Base-by-base conservation (phyloP, 2,888 invertebrate species). In the Tribolium freemani region DNA sequence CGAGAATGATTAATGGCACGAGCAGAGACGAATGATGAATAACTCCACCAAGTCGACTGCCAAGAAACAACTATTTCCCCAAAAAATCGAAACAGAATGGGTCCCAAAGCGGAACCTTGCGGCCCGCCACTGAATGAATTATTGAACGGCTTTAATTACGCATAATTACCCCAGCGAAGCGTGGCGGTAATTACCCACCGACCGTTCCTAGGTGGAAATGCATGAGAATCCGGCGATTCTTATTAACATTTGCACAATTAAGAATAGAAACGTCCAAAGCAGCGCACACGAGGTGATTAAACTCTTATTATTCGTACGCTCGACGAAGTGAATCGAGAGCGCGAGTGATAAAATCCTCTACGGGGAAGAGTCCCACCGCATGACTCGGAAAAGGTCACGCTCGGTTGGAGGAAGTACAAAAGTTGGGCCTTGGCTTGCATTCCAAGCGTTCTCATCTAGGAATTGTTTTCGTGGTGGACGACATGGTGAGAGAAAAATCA, bases 141-240 rank as follows among this genome's bases (percentile, higher is more conserved):
- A 66, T 71, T 71, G 67, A 71, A 67, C 44, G 57, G 11, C 31
- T 64, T 67, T 71, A 71, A 71, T 71, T 71, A 63, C 58, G 66
- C 61, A 53, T 66, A 71, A 66, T 71, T 67, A 60, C 53, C 66
- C 46, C 71, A 67, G n/a, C 67, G 54, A 50, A 71, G 71, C 71
- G 71, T 71, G 30, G 30, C 51, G 56, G 64, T 67, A 67, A 67
- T 67, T 67, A 31, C 21, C 63, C 1, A 16, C 16, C n/a, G n/a
- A n/a, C n/a, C 21, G 16, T 63, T 63, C 51, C 53, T 10, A 11
- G 11, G 54, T 57, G 48, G 50, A 68, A 68, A 68, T 58, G 58
- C 50, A 26, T 21, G 68, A 46, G 66, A 66, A 66, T 54, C 53
- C 66, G 44, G 9, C 20, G 51, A 16, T 38, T n/a, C 9, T 3